Percentiles rank a stretch among this genome's conserved stretches.
Conservation (phyloP, 2,888 invertebrate species). For the Acrobasis suavella region DNA sequence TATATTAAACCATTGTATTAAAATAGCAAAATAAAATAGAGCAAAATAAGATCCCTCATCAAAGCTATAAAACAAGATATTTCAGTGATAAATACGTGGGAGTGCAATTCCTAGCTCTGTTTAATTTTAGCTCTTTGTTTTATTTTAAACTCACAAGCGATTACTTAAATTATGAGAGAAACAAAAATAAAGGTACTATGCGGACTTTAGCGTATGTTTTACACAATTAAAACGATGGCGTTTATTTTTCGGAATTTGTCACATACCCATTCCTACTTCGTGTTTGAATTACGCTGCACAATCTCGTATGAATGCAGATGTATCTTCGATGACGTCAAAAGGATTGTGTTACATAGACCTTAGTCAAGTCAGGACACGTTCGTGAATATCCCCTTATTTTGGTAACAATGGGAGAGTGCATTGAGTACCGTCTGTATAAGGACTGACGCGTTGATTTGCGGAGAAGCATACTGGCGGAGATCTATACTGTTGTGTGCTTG, state of each 20-base stretch:
- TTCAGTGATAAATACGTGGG: too few species aligned
- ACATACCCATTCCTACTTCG: neutral
- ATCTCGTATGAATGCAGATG: constrained; percentile 22
- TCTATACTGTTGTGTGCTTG: too few species aligned
- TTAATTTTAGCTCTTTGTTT: too few species aligned
- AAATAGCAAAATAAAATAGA: too few species aligned
- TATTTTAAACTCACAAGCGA: too few species aligned
- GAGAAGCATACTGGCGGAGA: too few species aligned
- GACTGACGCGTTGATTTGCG: too few species aligned
- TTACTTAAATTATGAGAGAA: too few species aligned
- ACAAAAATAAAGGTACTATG: neutral
- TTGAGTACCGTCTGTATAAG: neutral
- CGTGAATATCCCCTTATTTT: constrained; percentile 16
- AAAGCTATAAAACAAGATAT: too few species aligned
- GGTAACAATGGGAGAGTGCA: constrained; percentile 15
- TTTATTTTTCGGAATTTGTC: neutral
- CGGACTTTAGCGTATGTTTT: neutral
- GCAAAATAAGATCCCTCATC: too few species aligned
- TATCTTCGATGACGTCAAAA: constrained; percentile 22
- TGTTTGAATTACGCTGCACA: constrained; percentile 5
- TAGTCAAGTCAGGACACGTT: constrained; percentile 14
- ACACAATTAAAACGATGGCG: neutral
- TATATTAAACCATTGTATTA: too few species aligned
- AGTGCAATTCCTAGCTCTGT: too few species aligned
- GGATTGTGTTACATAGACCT: constrained; percentile 21